Conservation (phyloP, 2,113 vertebrate genomes). For the Probosciger aterrimus region DNA sequence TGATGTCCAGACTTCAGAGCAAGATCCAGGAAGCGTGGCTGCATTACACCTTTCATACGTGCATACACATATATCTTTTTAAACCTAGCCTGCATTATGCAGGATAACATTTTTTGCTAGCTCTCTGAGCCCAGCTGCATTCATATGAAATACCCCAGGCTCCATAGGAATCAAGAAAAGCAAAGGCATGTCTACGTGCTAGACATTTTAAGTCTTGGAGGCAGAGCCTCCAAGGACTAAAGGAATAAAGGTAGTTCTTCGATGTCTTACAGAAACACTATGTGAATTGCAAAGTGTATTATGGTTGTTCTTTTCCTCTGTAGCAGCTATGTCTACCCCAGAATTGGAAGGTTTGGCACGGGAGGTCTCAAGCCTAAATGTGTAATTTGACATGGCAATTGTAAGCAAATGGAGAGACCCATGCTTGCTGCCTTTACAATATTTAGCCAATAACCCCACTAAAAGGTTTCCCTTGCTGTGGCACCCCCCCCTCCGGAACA, state of each 20-base stretch:
- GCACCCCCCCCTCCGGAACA: fast-evolving
- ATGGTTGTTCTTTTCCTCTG: not conserved
- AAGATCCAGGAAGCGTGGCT: not conserved
- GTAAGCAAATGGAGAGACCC: not conserved
- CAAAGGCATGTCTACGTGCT: not conserved
- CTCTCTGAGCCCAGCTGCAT: not conserved
- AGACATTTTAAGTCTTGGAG: not conserved
- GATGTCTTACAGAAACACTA: not conserved
- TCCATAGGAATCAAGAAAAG: not conserved
- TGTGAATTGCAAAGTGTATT: not conserved
- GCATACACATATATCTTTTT: not conserved
- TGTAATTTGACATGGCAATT: not conserved
- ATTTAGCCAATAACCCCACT: not conserved
- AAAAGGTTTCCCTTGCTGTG: not conserved
- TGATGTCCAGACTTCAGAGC: not conserved
- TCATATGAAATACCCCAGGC: not conserved
- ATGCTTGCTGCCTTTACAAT: fast-evolving
- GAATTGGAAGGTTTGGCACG: not conserved
- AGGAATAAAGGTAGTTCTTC: not conserved
- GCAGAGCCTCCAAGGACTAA: not conserved
- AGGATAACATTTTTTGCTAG: not conserved
- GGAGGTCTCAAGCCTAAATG: not conserved
- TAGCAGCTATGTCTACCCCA: not conserved
- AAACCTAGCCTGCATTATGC: not conserved
- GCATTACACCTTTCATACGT: not conserved